Evolutionary conservation across 1,140 invertebrate genomes (phyloP), one percentile per base, ranked within the genome.

Genomic region (Anastrepha obliqua): DNA sequence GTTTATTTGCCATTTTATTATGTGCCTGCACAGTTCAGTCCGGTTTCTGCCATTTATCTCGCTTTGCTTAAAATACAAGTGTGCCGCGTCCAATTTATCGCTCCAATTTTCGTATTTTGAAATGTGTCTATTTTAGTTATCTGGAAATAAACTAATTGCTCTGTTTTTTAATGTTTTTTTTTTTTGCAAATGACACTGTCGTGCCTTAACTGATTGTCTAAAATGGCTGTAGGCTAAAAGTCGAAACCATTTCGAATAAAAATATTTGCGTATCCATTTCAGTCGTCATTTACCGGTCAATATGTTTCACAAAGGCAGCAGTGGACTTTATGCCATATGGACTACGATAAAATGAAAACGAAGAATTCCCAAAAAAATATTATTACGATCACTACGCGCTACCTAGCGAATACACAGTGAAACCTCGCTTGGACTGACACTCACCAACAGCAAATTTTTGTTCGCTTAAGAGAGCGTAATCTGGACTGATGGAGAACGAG

Each of bases 51-150:
- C 67, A 74, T 13, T 8, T 74, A 42, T 42, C 11, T 55, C 39
- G 64, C 29, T 67, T 29, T 67, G 20, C 13, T 29, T 39, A 42
- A 67, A 67, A 67, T 67, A 29, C 29, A 67, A 67, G 64, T 42
- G 11, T 67, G 39, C 29, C 64, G 29, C 13, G 39, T 74, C 67
- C 42, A 74, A 74, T 74, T 47, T 74, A 74, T 47, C 17, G 67
- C 42, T 44, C 17, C 67, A 74, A 74, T 17, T 47, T 17, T 74
- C 15, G 42, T 74, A 47, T 42, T 81, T 81, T 55, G 74, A 81
- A 81, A 81, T 29, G 74, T 81, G 74, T 81, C 47, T 58, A 58
- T 81, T 81, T 55, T 81, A 67, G 64, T 74, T 74, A 81, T 58
- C 74, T 51, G 47, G 7, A 81, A 81, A 17, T 20, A 55, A 17